A percentile compares a stretch with the other conserved stretches of the same genome.
Evolutionary conservation across 2,888 invertebrate species (phyloP).

Genomic region (Diaphora mendica): DNA sequence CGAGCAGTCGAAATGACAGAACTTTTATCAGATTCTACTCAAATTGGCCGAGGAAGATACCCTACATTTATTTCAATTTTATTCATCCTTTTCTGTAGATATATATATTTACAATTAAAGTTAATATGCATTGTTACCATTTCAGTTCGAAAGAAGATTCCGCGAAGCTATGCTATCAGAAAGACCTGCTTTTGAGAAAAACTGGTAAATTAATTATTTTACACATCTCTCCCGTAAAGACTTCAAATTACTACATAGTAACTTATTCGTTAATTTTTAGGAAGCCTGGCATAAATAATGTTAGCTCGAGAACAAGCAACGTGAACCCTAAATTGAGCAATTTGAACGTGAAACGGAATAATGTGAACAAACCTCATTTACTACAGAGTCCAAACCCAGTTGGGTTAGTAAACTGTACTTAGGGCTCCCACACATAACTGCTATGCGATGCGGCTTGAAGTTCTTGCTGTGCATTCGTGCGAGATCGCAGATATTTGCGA

Average conservation of each 20-base stretch:
- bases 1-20: no score
- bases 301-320: constrained; percentile 46
- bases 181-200: constrained; percentile 55
- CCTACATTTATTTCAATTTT: no score
- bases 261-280: constrained; percentile 41
- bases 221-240: neutral
- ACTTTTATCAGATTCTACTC: no score
- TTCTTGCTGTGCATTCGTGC: no score
- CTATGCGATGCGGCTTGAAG: no score
- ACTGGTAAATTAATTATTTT: constrained; percentile 43
- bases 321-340: constrained; percentile 22
- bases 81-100: no score
- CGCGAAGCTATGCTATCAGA: constrained; percentile 62
- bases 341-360: neutral
- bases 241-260: neutral
- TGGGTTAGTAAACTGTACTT: constrained; percentile 8
- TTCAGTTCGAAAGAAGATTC: constrained; percentile 75
- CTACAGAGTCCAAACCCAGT: neutral
- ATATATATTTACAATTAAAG: neutral
- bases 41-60: no score
- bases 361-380: constrained; percentile 5
- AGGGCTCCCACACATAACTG: no score
- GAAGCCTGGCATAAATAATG: constrained; percentile 49
- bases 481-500: no score
- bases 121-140: constrained; percentile 17